Base-by-base conservation (phyloP, 2,888 invertebrate genomes). In the Operophtera brumata region DNA sequence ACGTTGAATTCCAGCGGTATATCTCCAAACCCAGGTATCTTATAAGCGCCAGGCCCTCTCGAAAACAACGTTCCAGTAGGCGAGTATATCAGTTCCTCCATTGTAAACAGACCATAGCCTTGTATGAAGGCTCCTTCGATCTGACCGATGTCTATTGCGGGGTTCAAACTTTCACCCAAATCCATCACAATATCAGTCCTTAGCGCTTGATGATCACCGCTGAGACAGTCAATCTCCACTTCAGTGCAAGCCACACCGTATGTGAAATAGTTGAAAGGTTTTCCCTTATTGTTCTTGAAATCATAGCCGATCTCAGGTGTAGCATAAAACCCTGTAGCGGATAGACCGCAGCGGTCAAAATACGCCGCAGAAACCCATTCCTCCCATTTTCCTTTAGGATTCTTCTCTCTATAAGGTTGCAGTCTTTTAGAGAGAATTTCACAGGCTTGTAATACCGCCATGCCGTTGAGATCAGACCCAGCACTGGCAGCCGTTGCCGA, bases 181-280 rank as follows among this genome's bases (percentile, higher is more conserved):
- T 99, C 99, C 98, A 99, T 98, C 0, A 99, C 97, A 66, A 99
- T 98, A 72, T 99, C 97, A 0, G 96, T 95, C 71, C 95, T 92
- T 32, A 97, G 81, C 1, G 98, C 94, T 87, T 94, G 94, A 82
- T 98, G 97, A 75, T 98, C 98, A 6, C 98, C 98, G 20, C 97
- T 98, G 0, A 98, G 90, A 67, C 97, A 97, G 82, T 98, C 98
- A 20, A 98, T 94, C 91, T 98, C 97, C 1, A 98, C 97, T 78
- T 96, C 96, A 0, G 96, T 93, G 65, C 95, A 94, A 6, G 96
- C 96, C 0, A 93, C 96, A 0, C 98, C 98, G 75, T 92, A 96
- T 0, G 97, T 96, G 71, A 92, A 97, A 75, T 99, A 99, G 72
- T 94, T 94, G 73, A 95, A 97, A 2, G 94, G 91, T 47, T 86